These are phyloP conservation scores for Oikopleura albicans DNA, from an alignment of 23 tunicate genomes.

Conservation along the genomic window DNA sequence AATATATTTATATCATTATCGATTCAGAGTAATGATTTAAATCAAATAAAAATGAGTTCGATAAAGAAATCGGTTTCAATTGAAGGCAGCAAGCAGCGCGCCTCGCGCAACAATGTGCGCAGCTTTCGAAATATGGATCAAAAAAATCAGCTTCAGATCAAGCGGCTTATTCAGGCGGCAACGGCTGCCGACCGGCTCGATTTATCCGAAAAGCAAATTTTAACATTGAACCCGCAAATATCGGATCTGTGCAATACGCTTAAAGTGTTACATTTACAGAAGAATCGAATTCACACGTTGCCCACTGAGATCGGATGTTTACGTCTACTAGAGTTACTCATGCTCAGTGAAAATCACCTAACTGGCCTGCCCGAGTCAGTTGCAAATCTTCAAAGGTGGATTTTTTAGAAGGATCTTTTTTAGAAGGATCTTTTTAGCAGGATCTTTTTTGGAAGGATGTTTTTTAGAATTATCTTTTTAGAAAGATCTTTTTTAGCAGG, in stretches of 20 bases:
- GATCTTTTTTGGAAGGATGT: no score
- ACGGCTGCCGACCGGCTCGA: neutral
- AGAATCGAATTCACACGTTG: neutral
- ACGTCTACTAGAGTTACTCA: neutral
- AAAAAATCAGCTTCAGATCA: neutral
- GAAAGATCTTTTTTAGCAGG: no score
- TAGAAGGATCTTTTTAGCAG: no score
- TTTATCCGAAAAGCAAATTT: neutral
- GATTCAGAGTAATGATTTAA: no score
- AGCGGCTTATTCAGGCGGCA: neutral
- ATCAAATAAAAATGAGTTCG: no score
- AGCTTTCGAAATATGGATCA: neutral
- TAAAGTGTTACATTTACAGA: neutral
- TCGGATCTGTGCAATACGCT: neutral
- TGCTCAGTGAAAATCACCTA: neutral
- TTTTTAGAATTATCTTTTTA: no score
- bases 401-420: no score
- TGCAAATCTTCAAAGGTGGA: slow-evolving; percentile 15
- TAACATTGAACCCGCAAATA: neutral
- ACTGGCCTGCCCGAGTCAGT: neutral
- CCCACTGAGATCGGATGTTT: neutral
- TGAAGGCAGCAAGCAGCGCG: neutral
- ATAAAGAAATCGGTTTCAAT: neutral
- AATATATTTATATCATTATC: no score
- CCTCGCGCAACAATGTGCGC: neutral